These are phyloP conservation scores for Echeneis naucrates DNA, from an alignment of 2,797 vertebrate genomes.

Conservation along the genomic window DNA sequence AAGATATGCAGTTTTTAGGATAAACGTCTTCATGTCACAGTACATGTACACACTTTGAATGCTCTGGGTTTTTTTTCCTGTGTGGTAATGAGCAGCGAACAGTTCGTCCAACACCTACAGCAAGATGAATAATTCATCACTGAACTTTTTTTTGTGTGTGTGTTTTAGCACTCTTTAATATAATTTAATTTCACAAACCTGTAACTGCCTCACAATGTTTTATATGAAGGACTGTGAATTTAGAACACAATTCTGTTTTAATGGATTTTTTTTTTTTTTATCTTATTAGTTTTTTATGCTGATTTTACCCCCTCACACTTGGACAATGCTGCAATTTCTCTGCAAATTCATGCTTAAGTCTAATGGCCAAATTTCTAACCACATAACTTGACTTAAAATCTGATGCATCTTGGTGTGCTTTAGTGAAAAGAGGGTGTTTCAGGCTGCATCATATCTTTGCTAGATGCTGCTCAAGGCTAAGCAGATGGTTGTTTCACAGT, in stretches of 20 bases:
- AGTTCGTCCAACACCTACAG: not conserved
- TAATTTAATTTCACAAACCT: not conserved
- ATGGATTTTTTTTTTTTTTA: not conserved
- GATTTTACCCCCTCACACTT: not conserved
- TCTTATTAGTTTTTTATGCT: not conserved
- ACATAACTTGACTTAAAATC: slow-evolving; percentile 1
- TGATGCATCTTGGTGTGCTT: not conserved
- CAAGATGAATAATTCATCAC: slow-evolving; percentile 10
- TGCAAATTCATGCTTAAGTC: not conserved
- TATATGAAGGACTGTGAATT: not conserved
- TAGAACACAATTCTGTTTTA: not conserved
- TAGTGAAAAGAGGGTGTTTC: not conserved
- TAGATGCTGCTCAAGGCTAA: slow-evolving; percentile 28
- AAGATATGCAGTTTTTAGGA: slow-evolving; percentile 2
- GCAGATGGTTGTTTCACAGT: slow-evolving; percentile 49
- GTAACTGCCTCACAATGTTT: not conserved
- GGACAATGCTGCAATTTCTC: not conserved
- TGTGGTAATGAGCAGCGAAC: slow-evolving; percentile 1
- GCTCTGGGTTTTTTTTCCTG: not conserved
- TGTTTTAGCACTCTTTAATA: not conserved
- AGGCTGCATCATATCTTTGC: slow-evolving; percentile 8
- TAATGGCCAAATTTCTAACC: not conserved
- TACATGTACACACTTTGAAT: not conserved
- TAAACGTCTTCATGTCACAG: slow-evolving; percentile 3
- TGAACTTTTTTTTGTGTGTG: not conserved